Evolutionary conservation across 2,797 vertebrate species (phyloP).

Genomic region (Podarcis siculus): DNA sequence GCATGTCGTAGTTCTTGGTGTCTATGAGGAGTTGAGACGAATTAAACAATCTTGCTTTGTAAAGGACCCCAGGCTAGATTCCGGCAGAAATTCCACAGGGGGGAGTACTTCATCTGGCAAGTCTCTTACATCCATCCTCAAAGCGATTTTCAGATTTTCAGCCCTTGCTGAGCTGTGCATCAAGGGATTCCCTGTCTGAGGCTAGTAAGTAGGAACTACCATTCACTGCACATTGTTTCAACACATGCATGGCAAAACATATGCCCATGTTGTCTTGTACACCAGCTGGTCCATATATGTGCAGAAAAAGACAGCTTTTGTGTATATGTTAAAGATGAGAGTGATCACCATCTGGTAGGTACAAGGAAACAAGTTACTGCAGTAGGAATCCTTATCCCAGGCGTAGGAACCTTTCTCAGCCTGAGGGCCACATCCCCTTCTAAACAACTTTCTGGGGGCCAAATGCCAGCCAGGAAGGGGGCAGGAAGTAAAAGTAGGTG

Average conservation of each 20-base stretch:
- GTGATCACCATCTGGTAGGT: too few species aligned
- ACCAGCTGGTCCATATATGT: too few species aligned
- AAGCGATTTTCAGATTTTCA: constrained; percentile 6
- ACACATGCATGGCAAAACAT: background rate
- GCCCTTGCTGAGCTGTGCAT: background rate
- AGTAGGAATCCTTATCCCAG: too few species aligned
- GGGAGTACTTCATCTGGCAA: background rate
- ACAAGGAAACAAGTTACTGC: too few species aligned
- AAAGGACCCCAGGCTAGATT: background rate
- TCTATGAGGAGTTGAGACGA: constrained; percentile 3
- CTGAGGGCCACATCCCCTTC: too few species aligned
- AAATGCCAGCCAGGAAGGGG: too few species aligned
- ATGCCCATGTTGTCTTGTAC: background rate
- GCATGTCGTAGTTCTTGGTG: background rate
- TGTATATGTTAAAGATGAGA: too few species aligned
- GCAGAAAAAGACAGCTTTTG: too few species aligned
- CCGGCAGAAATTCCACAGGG: background rate
- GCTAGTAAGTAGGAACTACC: background rate
- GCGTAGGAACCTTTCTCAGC: too few species aligned
- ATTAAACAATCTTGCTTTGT: constrained; percentile 23
- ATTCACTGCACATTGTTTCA: background rate
- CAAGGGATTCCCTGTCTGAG: background rate
- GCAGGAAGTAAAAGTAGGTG: too few species aligned
- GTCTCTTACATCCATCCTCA: background rate
- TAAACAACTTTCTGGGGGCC: too few species aligned